Conservation (phyloP, 2,797 vertebrate genomes). For the Remorina albescens region DNA sequence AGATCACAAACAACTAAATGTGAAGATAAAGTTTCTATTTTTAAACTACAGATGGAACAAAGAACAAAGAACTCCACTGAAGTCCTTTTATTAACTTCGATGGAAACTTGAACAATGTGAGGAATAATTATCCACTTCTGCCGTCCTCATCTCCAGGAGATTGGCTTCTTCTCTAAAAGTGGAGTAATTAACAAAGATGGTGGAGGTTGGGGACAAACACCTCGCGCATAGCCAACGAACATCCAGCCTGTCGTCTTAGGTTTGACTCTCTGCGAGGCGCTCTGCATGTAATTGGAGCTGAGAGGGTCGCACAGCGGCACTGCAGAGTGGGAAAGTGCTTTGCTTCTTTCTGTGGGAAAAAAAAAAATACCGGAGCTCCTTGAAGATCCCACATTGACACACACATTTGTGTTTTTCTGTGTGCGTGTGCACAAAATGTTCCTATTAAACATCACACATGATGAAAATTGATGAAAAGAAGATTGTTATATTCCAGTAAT, state of each 20-base stretch:
- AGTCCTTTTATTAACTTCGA: not conserved
- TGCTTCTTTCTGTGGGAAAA: conserved; percentile 4
- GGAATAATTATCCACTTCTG: conserved; percentile 47
- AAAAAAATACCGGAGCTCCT: conserved; percentile 2
- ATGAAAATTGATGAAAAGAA: too few species aligned
- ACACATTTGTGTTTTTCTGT: not conserved
- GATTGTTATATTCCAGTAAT: too few species aligned
- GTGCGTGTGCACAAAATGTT: too few species aligned
- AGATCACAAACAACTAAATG: too few species aligned
- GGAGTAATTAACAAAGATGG: conserved; percentile 60
- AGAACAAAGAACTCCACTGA: not conserved
- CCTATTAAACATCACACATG: too few species aligned
- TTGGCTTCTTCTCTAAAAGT: conserved; percentile 39
- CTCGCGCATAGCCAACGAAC: conserved; percentile 48
- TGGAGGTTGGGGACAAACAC: conserved; percentile 49
- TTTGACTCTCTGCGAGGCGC: conserved; percentile 45
- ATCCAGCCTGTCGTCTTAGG: conserved; percentile 28
- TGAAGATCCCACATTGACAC: not conserved
- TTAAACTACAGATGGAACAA: too few species aligned
- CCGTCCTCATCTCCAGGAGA: conserved; percentile 51
- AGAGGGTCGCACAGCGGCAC: conserved; percentile 52
- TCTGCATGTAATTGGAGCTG: conserved; percentile 63
- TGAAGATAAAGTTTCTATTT: too few species aligned
- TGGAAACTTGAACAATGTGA: conserved; percentile 49
- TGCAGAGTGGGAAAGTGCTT: conserved; percentile 39